A percentile compares a stretch with the other conserved stretches of the same genome.
phyloP scores from a whole-genome alignment of 2,113 vertebrate species.

The Calonectris borealis region DNA sequence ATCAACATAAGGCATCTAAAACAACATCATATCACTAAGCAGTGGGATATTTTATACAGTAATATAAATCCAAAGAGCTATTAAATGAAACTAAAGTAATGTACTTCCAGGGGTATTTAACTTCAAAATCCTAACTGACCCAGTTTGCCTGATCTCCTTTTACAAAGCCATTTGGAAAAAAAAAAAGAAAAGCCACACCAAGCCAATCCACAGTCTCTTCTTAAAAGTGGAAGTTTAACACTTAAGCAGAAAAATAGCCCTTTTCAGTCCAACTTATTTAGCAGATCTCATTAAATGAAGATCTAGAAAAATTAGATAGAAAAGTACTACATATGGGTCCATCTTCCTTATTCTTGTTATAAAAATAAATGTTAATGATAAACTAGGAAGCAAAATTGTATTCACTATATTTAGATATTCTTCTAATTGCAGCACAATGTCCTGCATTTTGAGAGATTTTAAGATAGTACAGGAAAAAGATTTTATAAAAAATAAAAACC shows the following conservation, averaged over 20 bases:
- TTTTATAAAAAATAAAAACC: neutral
- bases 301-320: neutral
- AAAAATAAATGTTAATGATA: neutral
- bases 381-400: neutral
- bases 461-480: neutral
- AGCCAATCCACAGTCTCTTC: neutral
- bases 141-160: neutral
- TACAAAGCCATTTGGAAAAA: neutral
- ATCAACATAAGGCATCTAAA: neutral
- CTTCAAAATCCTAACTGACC: constrained; percentile 4
- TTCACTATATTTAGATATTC: neutral
- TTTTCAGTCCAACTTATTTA: neutral
- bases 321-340: neutral
- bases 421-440: neutral
- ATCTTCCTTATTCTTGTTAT: neutral
- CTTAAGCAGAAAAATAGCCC: neutral
- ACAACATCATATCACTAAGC: neutral
- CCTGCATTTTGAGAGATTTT: neutral
- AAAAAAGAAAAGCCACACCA: neutral
- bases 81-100: constrained; percentile 15
- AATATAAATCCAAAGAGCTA: neutral
- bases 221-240: neutral
- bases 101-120: neutral
- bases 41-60: neutral
- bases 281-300: neutral